phyloP scores from a whole-genome alignment of 2,888 invertebrate genomes.

The Alentia gelatinosa region DNA sequence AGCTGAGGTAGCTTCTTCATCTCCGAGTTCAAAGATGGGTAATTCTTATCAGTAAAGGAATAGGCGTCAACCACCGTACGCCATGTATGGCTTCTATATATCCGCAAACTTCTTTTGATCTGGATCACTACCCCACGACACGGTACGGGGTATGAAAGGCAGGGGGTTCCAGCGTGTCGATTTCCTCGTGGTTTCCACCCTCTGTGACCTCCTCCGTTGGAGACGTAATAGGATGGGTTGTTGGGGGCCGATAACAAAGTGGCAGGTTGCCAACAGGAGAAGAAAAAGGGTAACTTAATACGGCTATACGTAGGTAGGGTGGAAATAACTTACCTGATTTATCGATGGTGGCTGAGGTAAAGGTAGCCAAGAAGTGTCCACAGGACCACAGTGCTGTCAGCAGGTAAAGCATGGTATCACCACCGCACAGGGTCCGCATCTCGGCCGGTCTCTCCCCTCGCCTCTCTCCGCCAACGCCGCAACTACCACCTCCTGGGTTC shows the following conservation, averaged over 20 bases:
- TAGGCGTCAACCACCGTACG: not conserved
- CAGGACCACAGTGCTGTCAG: constrained; percentile 11
- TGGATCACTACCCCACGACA: not conserved
- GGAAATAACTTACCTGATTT: constrained; percentile 32
- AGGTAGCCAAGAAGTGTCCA: constrained; percentile 32
- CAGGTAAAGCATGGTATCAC: constrained; percentile 30
- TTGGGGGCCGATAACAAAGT: too few relatives aligned
- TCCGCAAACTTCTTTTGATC: not conserved
- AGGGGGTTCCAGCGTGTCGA: too few relatives aligned
- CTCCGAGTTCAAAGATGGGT: not conserved
- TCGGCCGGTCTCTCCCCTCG: not conserved
- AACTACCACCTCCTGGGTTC: not conserved
- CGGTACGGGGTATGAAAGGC: too few relatives aligned
- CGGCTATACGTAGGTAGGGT: too few relatives aligned
- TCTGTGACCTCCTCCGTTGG: too few relatives aligned
- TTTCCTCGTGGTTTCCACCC: too few relatives aligned
- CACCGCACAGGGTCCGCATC: not conserved
- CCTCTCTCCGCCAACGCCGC: not conserved
- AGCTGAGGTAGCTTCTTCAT: not conserved
- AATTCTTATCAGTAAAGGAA: not conserved
- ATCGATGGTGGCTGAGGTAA: constrained; percentile 23
- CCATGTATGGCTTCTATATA: not conserved
- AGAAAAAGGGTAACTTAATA: too few relatives aligned
- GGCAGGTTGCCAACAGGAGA: too few relatives aligned
- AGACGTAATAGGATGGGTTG: too few relatives aligned